These are phyloP conservation scores for Scaptomyza graminum DNA, from an alignment of 1,140 invertebrate species.

Conservation along the genomic window DNA sequence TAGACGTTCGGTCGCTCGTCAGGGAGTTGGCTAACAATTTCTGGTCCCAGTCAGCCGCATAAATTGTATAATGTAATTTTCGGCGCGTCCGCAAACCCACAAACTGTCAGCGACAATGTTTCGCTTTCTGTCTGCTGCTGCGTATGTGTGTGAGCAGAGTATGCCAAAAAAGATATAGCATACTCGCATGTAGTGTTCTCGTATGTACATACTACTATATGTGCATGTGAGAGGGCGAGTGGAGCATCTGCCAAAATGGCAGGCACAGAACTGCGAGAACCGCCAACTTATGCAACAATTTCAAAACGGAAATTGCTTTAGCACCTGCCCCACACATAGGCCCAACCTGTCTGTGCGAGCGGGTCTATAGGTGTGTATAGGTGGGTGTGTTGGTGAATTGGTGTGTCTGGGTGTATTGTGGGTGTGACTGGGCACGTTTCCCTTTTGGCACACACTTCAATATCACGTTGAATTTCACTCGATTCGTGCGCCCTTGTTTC, in stretches of 20 bases:
- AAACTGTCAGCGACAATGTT: slow-evolving; percentile 75
- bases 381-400: slow-evolving; percentile 38
- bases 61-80: slow-evolving; percentile 83
- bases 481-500: slow-evolving; percentile 50
- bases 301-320: slow-evolving; percentile 81
- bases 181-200: slow-evolving; percentile 4
- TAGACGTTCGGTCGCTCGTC: slow-evolving; percentile 27
- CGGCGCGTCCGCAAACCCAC: slow-evolving; percentile 62
- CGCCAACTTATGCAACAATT: slow-evolving; percentile 81
- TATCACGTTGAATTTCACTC: slow-evolving; percentile 79
- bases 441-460: slow-evolving; percentile 82
- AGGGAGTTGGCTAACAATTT: slow-evolving; percentile 44
- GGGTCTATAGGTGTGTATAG: slow-evolving; percentile 20
- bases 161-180: slow-evolving; percentile 65
- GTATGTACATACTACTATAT: background rate
- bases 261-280: slow-evolving; percentile 40
- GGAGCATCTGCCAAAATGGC: slow-evolving; percentile 41
- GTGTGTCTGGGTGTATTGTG: slow-evolving; percentile 34
- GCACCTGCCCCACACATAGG: slow-evolving; percentile 65
- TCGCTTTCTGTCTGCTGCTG: slow-evolving; percentile 27
- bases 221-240: slow-evolving; percentile 5
- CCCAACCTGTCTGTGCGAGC: slow-evolving; percentile 7
- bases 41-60: slow-evolving; percentile 72
- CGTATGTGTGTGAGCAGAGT: slow-evolving; percentile 45
- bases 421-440: slow-evolving; percentile 59